Conservation (phyloP, 2,797 vertebrate genomes). For the Scomberomorus guttatus region DNA sequence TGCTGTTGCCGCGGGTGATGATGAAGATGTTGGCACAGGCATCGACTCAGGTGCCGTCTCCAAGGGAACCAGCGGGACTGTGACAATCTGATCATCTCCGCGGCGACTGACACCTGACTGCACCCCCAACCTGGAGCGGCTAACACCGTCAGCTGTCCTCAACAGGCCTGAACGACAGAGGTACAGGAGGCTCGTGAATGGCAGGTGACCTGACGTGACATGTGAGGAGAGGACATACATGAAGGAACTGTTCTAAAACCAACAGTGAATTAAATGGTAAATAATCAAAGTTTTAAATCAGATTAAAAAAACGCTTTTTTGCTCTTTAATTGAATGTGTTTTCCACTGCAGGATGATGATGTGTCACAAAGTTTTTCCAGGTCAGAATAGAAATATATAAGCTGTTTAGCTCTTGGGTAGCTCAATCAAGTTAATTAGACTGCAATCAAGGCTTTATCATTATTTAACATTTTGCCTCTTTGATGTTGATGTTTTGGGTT, state of each 20-base stretch:
- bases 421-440: conserved; percentile 79
- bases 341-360: conserved; percentile 16
- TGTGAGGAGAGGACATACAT: not conserved
- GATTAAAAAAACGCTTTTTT: not conserved
- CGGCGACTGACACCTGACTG: conserved; percentile 78
- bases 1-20: conserved; percentile 75
- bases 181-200: not conserved
- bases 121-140: conserved; percentile 58
- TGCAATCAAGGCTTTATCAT: conserved; percentile 82
- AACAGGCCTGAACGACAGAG: conserved; percentile 32
- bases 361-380: conserved; percentile 76
- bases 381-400: conserved; percentile 64
- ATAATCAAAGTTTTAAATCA: conserved; percentile 11
- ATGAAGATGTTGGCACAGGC: conserved; percentile 83
- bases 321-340: not conserved
- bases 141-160: conserved; percentile 58
- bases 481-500: conserved; percentile 81
- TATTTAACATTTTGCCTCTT: conserved; percentile 83
- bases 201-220: conserved; percentile 13
- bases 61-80: conserved; percentile 71
- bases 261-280: not conserved
- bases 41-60: conserved; percentile 80
- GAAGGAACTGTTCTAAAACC: not conserved
- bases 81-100: conserved; percentile 80
- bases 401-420: conserved; percentile 61